Evolutionary conservation across 2,888 invertebrate species (phyloP).

Genomic region (Morpho deidamia): DNA sequence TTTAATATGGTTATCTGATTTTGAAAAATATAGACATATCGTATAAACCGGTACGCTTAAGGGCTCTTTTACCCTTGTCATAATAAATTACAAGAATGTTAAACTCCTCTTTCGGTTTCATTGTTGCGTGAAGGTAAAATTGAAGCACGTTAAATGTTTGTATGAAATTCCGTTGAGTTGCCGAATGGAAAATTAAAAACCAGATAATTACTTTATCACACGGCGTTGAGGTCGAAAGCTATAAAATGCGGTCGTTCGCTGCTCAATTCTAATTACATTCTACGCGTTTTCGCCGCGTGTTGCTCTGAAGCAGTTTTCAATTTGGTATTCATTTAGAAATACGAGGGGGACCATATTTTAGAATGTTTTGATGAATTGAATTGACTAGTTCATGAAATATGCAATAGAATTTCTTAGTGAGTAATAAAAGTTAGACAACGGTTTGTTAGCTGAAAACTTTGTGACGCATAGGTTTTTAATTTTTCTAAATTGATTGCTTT

Average conservation of each 20-base stretch:
- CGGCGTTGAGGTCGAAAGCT: slow-evolving; percentile 52
- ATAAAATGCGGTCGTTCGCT: slow-evolving; percentile 64
- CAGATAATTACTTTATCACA: slow-evolving; percentile 64
- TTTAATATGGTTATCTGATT: background rate
- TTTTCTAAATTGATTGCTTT: too few relatives aligned
- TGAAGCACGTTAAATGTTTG: slow-evolving; percentile 60
- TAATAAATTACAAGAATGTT: slow-evolving; percentile 14
- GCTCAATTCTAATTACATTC: slow-evolving; percentile 65
- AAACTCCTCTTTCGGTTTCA: slow-evolving; percentile 35
- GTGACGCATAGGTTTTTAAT: too few relatives aligned
- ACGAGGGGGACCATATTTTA: too few relatives aligned
- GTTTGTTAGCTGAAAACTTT: too few relatives aligned
- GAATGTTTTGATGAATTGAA: too few relatives aligned
- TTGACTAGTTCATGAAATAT: too few relatives aligned
- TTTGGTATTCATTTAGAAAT: too few relatives aligned
- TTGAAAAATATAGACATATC: background rate
- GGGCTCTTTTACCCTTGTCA: slow-evolving; percentile 8
- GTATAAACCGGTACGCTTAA: slow-evolving; percentile 4
- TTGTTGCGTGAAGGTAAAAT: slow-evolving; percentile 59
- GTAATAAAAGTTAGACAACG: too few relatives aligned
- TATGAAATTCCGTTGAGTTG: slow-evolving; percentile 61
- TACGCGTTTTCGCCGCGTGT: slow-evolving; percentile 40
- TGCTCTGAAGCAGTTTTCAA: background rate
- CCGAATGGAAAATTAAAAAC: slow-evolving; percentile 52
- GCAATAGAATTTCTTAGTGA: too few relatives aligned